phyloP scores from a whole-genome alignment of 2,888 invertebrate genomes.

The Nomada lathburiana region DNA sequence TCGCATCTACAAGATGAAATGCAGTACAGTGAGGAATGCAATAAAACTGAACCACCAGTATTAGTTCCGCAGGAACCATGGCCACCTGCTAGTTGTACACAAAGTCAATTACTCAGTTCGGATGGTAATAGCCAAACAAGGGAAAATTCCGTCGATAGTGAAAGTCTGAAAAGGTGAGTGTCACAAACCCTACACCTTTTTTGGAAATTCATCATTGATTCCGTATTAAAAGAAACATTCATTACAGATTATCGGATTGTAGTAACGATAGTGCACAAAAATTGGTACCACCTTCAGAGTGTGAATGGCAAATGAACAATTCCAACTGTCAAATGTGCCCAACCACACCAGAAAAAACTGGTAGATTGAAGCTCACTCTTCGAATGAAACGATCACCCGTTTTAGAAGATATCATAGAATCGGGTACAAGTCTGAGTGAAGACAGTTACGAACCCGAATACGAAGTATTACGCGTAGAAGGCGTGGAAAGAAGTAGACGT shows the following conservation, averaged over 20 bases:
- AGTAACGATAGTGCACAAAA: conserved; percentile 66
- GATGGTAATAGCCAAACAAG: conserved; percentile 63
- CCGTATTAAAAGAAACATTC: not conserved
- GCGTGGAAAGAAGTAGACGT: conserved; percentile 87
- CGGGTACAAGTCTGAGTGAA: conserved; percentile 89
- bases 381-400: conserved; percentile 95
- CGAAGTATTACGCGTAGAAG: conserved; percentile 93
- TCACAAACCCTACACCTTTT: not conserved
- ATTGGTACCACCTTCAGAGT: conserved; percentile 65
- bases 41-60: conserved; percentile 76
- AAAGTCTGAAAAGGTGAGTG: conserved; percentile 74
- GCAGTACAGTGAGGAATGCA: conserved; percentile 71
- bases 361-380: conserved; percentile 90
- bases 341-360: conserved; percentile 86
- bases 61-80: conserved; percentile 76
- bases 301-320: conserved; percentile 72
- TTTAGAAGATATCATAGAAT: conserved; percentile 93
- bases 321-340: conserved; percentile 82
- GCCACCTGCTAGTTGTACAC: conserved; percentile 64
- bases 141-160: conserved; percentile 69
- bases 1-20: conserved; percentile 69
- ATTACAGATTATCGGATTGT: conserved; percentile 69
- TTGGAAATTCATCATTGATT: no score
- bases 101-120: conserved; percentile 52
- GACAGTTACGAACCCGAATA: conserved; percentile 91